These are phyloP conservation scores for Colossoma macropomum DNA, from an alignment of 2,113 vertebrate genomes.

Conservation along the genomic window DNA sequence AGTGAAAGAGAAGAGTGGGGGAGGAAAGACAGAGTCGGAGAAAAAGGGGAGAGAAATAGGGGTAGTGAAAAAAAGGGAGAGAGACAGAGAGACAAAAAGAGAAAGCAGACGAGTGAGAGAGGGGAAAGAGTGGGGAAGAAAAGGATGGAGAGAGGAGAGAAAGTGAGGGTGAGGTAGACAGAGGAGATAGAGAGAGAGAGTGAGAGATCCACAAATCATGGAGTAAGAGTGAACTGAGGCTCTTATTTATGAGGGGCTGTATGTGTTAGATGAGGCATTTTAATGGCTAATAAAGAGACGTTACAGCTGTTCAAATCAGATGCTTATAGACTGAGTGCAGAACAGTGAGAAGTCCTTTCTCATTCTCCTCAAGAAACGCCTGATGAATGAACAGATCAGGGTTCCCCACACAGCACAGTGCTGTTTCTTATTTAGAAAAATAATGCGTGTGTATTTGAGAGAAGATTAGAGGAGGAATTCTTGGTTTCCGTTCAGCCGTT, in stretches of 20 bases:
- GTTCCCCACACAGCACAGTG: background rate
- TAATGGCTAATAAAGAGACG: background rate
- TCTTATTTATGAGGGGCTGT: background rate
- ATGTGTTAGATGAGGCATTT: background rate
- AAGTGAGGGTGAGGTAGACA: no score
- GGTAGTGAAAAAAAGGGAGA: no score
- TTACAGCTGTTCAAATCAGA: background rate
- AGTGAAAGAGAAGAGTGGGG: background rate
- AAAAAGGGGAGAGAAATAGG: no score
- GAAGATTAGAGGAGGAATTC: background rate
- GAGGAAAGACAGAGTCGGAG: no score
- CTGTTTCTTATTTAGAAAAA: background rate
- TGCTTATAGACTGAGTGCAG: background rate
- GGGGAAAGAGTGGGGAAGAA: background rate
- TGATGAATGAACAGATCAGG: conserved; percentile 61
- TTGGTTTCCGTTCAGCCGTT: background rate
- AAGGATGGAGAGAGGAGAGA: no score
- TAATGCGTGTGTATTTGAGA: background rate
- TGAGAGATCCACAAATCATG: background rate
- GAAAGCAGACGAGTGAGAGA: no score
- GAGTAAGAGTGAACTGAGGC: background rate
- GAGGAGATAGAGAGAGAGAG: no score
- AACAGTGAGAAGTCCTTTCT: background rate
- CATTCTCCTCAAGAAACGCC: conserved; percentile 31
- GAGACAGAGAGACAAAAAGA: no score